Percentiles rank a stretch among this genome's conserved stretches.
Conservation (phyloP, 1,140 invertebrate species). For the Ceratina calcarata region DNA sequence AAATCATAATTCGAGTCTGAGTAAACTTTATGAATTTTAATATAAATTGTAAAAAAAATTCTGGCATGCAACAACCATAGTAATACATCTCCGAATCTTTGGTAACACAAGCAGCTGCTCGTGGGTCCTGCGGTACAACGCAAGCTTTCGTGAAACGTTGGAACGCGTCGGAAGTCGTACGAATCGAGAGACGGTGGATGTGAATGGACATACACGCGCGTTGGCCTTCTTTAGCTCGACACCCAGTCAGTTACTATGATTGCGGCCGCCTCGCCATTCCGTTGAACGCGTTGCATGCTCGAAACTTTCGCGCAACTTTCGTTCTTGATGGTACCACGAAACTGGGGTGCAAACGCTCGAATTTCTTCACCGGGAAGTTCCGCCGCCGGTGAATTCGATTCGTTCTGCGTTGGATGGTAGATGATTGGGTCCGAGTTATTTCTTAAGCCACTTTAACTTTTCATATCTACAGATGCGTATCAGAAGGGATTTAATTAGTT, state of each 20-base stretch:
- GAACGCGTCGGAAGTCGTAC: slow-evolving; percentile 7
- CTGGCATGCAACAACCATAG: too few species aligned
- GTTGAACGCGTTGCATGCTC: neutral
- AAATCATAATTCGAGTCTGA: too few species aligned
- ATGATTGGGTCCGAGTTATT: too few species aligned
- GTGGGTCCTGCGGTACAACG: too few species aligned
- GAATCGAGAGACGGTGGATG: slow-evolving; percentile 1
- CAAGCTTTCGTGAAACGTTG: neutral
- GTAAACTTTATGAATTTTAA: too few species aligned
- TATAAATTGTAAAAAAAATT: too few species aligned
- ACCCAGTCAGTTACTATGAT: neutral
- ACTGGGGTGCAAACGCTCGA: slow-evolving; percentile 4
- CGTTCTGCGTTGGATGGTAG: neutral
- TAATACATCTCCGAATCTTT: too few species aligned
- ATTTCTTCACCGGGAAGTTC: neutral
- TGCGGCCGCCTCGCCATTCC: neutral
- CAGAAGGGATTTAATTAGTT: too few species aligned
- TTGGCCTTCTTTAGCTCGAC: neutral
- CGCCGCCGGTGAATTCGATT: too few species aligned
- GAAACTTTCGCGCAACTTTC: slow-evolving; percentile 15
- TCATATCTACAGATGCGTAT: too few species aligned
- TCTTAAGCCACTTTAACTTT: too few species aligned
- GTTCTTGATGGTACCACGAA: neutral
- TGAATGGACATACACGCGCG: neutral
- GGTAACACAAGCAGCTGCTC: too few species aligned